These are phyloP conservation scores for Cyprinus carpio DNA, from an alignment of 2,113 vertebrate species.

Conservation along the genomic window DNA sequence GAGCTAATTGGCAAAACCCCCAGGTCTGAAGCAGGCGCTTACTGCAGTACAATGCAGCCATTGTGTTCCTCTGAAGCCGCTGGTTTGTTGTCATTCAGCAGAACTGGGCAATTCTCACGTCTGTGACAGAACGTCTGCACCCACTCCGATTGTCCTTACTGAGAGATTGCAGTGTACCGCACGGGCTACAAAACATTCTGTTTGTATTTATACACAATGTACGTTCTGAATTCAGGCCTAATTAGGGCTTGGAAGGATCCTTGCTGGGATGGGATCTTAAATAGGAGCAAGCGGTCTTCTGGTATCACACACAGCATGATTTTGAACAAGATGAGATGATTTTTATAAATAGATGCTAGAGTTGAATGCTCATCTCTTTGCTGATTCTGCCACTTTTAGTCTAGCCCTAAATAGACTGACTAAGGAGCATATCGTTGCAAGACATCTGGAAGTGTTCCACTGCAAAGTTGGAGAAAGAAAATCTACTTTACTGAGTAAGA, in stretches of 20 bases:
- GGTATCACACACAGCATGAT: constrained; percentile 41
- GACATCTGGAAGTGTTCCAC: background rate
- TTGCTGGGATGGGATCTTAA: constrained; percentile 30
- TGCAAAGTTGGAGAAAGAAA: constrained; percentile 6
- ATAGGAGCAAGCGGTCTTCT: constrained; percentile 38
- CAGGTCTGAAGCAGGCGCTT: constrained; percentile 32
- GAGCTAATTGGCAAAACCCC: constrained; percentile 62
- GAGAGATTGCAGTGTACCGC: constrained; percentile 26
- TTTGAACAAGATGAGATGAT: constrained; percentile 18
- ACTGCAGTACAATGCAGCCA: constrained; percentile 58
- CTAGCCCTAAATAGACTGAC: constrained; percentile 1
- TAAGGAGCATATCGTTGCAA: background rate
- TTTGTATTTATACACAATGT: constrained; percentile 52
- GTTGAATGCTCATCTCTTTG: constrained; percentile 35
- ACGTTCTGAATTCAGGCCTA: constrained; percentile 34
- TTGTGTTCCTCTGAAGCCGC: constrained; percentile 55
- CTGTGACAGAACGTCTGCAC: constrained; percentile 46
- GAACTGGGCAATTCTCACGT: constrained; percentile 55
- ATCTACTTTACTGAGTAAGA: background rate
- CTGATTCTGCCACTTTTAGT: constrained; percentile 44
- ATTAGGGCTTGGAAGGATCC: constrained; percentile 44
- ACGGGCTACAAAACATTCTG: constrained; percentile 20
- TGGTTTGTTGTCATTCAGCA: constrained; percentile 64
- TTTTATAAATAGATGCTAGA: constrained; percentile 54
- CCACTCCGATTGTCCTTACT: constrained; percentile 33